Base-by-base conservation (phyloP, 2,797 vertebrate genomes). In the Halcyon smyrnensis region DNA sequence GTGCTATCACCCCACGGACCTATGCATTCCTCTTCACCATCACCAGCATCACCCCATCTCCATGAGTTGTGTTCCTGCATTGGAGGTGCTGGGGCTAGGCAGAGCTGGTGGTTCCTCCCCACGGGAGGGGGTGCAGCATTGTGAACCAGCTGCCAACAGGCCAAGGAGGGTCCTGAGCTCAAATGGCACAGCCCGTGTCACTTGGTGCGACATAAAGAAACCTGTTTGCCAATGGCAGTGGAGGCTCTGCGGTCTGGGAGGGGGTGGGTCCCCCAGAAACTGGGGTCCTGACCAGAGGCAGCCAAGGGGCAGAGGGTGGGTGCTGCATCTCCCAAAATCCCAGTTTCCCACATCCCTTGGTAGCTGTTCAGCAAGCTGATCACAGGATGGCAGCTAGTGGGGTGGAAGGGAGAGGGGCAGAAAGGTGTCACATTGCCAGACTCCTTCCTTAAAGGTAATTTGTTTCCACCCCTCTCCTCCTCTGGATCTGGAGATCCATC, bases 161-260 rank as follows among this genome's bases (percentile, higher is more conserved):
- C 24, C 75, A 28, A 51, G 45, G 32, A 75, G 23, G 36, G 43
- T 48, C 36, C 56, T 6, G 36, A 67, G 43, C 43, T 43, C 82
- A 51, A 48, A 51, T 0, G 2, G 15, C 0, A 0, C 24, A 27
- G 50, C 57, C 41, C 3, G 0, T 0, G 30, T 27, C 24, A 12
- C 39, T 50, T 9, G 37, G 34, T 28, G 69, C 17, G 24, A 21
- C 45, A 75, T 37, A 51, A 53, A 68, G 32, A 77, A 88, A 85
- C 6, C 6, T 34, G 15, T n/a, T 48, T n/a, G 43, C 8, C 13
- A 25, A 0, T 0, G 15, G 46, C 32, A 43, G 8, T 1, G 30
- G 76, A 51, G 70, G 30, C 34, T 88, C 53, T 43, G 64, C 28
- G 82, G 70, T 57, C 63, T 54, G 73, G 8, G 32, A 23, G 43